Evolutionary conservation across 2,113 vertebrate species (phyloP), one percentile per base, ranked within the genome.

Genomic region (Anoura caudifer): DNA sequence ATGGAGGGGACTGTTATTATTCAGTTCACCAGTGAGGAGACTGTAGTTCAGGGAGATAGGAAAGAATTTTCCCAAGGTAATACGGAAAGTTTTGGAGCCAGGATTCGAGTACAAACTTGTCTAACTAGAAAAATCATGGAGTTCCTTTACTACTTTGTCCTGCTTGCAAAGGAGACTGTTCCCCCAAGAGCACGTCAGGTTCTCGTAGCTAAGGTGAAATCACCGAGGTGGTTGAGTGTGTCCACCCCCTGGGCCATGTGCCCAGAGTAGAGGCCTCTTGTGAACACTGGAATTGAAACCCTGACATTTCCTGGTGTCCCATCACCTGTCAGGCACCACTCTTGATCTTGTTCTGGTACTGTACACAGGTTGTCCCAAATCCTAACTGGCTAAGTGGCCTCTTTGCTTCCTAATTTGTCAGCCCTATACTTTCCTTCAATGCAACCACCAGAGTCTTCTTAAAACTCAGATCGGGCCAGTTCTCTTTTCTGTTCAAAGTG

Each of bases 1-100:
- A 2, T 19, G 50, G 47, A 87, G 17, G 16, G 31, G 4, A 54
- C 65, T 52, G 17, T 56, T 69, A 59, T 73, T 70, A 73, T 82
- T 75, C 14, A 59, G 36, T 70, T 77, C 90, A 33, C 54, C 17
- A 65, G 14, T 41, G 70, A 92, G 10, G 41, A 72, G 31, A 69
- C 43, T 85, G 1, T 38, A 85, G 67, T 19, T 90, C 28, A 94
- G 17, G 22, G 33, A 41, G 41, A 63, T 36, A 13, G 59, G 26
- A 87, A 76, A 61, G 63, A 70, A 89, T 36, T 79, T 95, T 87
- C 75, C 50, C 63, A 95, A 83, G 70, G 61, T 91, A 19, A 83
- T 1, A 84, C 63, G 77, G 45, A 52, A 77, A 50, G n/a, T 65
- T 69, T 41, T 61, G 22, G 54, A 85, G 22, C 22, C 67, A 81